Evolutionary conservation across 1,140 invertebrate species (phyloP).

Genomic region (Copidosoma floridanum): DNA sequence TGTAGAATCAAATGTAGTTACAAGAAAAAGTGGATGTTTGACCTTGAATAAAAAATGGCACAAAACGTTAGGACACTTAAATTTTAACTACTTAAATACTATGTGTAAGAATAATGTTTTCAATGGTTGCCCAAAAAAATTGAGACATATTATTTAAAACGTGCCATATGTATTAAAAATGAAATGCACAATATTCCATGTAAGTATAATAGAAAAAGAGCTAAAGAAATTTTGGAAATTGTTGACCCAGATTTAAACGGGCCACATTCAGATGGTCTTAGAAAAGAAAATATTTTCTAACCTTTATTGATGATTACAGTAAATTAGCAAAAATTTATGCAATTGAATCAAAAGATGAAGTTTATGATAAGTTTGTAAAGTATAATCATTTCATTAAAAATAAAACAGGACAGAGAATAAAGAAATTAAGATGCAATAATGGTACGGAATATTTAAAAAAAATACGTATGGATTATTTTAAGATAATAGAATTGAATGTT

Average conservation of each 20-base stretch:
- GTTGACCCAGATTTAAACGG: background rate
- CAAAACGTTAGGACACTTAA: constrained; percentile 2
- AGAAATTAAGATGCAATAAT: background rate
- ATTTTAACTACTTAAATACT: constrained; percentile 7
- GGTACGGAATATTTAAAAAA: constrained; percentile 2
- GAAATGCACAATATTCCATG: background rate
- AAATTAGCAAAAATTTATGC: background rate
- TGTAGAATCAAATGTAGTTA: background rate
- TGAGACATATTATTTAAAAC: constrained; percentile 4
- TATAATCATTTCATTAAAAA: background rate
- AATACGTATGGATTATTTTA: background rate
- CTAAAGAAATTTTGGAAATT: background rate
- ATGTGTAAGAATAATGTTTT: background rate
- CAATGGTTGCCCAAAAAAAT: constrained; percentile 4
- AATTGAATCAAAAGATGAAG: background rate
- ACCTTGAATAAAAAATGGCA: background rate
- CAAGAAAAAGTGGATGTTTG: background rate
- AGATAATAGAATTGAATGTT: constrained; percentile 7
- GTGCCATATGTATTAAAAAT: background rate
- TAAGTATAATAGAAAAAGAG: background rate
- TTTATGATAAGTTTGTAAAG: background rate
- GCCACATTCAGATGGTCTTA: background rate
- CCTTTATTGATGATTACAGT: constrained; percentile 4
- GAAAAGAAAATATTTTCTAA: constrained; percentile 4
- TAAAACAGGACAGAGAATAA: background rate